Evolutionary conservation across 2,797 vertebrate species (phyloP).

Genomic region (Nannoperca obscura): DNA sequence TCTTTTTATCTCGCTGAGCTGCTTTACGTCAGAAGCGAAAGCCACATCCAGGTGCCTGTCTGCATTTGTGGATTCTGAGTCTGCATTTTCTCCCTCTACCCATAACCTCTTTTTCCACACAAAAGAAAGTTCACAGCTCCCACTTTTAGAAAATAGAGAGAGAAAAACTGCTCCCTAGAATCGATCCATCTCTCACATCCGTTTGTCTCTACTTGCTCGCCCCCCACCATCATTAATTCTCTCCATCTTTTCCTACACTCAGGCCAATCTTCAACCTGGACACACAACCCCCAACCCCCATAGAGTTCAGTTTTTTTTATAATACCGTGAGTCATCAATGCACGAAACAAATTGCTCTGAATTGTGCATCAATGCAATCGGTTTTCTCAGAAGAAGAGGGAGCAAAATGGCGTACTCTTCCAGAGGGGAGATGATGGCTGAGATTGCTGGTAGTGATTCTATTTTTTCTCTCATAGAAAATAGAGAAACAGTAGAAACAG

Average conservation of each 20-base stretch:
- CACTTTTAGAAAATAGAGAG: constrained; percentile 39
- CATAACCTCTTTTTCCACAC: constrained; percentile 8
- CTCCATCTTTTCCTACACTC: constrained; percentile 36
- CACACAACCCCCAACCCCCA: constrained; percentile 19
- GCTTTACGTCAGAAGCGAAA: constrained; percentile 45
- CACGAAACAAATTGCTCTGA: constrained; percentile 70
- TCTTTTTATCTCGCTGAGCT: constrained; percentile 25
- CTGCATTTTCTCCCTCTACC: constrained; percentile 20
- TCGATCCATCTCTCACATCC: constrained; percentile 40
- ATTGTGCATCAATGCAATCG: constrained; percentile 56
- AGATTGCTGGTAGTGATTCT: constrained; percentile 25
- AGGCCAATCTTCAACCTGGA: constrained; percentile 41
- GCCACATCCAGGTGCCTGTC: constrained; percentile 18
- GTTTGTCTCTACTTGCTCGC: constrained; percentile 36
- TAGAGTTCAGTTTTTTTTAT: constrained; percentile 40
- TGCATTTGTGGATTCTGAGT: constrained; percentile 8
- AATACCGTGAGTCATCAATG: constrained; percentile 60
- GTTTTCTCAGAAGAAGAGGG: constrained; percentile 40
- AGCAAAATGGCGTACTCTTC: constrained; percentile 23
- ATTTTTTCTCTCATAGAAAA: constrained; percentile 15
- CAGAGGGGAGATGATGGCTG: constrained; percentile 14
- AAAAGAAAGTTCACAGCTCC: constrained; percentile 20
- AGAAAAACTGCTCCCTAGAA: constrained; percentile 47
- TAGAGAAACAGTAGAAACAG: constrained; percentile 7
- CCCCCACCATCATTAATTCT: constrained; percentile 34